Evolutionary conservation across 2,797 vertebrate species (phyloP).

Genomic region (Adrianichthys oophorus): DNA sequence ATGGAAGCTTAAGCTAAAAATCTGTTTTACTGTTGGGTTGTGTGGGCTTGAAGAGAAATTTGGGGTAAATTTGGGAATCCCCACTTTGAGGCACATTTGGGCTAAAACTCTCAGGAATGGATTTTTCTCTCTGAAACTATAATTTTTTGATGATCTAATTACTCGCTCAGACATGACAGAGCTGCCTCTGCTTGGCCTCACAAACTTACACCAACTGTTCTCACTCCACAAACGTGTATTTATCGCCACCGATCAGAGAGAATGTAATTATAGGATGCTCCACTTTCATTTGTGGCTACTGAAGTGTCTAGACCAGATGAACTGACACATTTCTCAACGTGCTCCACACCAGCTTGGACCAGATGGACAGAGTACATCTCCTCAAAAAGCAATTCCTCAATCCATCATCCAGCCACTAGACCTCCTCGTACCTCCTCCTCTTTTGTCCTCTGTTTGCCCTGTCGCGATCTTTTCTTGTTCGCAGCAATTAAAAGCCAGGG

Average conservation of each 20-base stretch:
- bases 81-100: too few relatives aligned
- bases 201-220: conserved; percentile 21
- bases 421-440: conserved; percentile 50
- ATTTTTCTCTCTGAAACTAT: not conserved
- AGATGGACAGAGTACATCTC: conserved; percentile 45
- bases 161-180: not conserved
- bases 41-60: too few relatives aligned
- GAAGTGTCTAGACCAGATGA: conserved; percentile 31
- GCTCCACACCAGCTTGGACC: conserved; percentile 37
- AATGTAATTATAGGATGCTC: conserved; percentile 37
- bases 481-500: conserved; percentile 83
- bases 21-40: too few relatives aligned
- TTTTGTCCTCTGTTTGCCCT: conserved; percentile 81
- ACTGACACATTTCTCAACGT: conserved; percentile 39
- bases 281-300: conserved; percentile 43
- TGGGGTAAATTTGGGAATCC: too few relatives aligned
- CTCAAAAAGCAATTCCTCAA: conserved; percentile 47
- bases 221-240: conserved; percentile 11
- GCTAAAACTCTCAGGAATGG: too few relatives aligned
- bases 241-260: conserved; percentile 13
- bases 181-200: not conserved
- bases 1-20: too few relatives aligned
- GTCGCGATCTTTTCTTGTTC: conserved; percentile 82
- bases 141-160: not conserved
- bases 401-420: conserved; percentile 40